Base-by-base conservation (phyloP, 2,888 invertebrate species). In the Cryptophagus acutangulus region DNA sequence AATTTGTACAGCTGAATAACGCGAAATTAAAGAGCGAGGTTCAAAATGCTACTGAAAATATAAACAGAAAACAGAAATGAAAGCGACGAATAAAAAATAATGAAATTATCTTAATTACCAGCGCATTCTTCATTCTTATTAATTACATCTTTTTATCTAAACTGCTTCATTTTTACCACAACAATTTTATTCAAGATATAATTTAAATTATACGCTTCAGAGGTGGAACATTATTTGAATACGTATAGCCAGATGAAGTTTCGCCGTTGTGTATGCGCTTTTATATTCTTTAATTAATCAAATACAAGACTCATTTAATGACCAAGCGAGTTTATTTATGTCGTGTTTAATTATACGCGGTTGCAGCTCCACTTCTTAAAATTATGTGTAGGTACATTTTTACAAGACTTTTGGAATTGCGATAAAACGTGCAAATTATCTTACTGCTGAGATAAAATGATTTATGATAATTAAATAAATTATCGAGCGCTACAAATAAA, bases 211-310 rank as follows among this genome's bases (percentile, higher is more conserved):
- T n/a, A 20, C 6, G 24, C 24, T 20, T n/a, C n/a, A n/a, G 24
- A 20, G 24, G 24, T 20, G n/a, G 6, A 20, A n/a, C 24, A 20
- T 20, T 20, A 20, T n/a, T n/a, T n/a, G n/a, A n/a, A n/a, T n/a
- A n/a, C n/a, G n/a, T n/a, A 20, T n/a, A 20, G n/a, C 24, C 24
- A 20, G 24, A 20, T 20, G 24, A 20, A 20, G 24, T 20, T 20
- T 20, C n/a, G 24, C n/a, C n/a, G n/a, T n/a, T n/a, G n/a, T n/a
- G n/a, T n/a, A n/a, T n/a, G n/a, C n/a, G n/a, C n/a, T n/a, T 31
- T 31, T 31, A 31, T 31, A 15, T 31, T 31, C 31, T 31, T 31
- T 31, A 31, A 31, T 31, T 31, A 31, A 31, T 31, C 31, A 31
- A 31, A 31, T 31, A 31, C 31, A 31, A 16, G 8, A 31, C 12